A percentile compares a stretch with the other conserved stretches of the same genome.
Conservation (phyloP, 2,797 vertebrate species). For the Pangasius djambal region DNA sequence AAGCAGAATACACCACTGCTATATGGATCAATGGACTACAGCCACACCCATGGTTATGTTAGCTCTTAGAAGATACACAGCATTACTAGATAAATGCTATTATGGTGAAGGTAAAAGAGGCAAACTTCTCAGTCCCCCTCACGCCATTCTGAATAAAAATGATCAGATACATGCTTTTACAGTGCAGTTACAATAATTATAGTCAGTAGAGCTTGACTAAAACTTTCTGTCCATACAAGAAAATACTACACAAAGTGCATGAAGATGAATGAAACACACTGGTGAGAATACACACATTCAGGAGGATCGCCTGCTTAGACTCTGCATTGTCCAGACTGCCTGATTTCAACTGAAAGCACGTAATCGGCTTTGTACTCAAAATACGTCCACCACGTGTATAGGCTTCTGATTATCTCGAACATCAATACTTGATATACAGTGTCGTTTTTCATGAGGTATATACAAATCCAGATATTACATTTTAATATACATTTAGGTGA, state of each 20-base stretch:
- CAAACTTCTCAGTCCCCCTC: neutral
- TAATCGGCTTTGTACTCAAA: neutral
- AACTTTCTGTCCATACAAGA: neutral
- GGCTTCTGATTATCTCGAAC: slow-evolving; percentile 20
- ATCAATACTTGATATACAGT: slow-evolving; percentile 9
- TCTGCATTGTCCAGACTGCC: slow-evolving; percentile 7
- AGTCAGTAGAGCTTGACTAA: neutral
- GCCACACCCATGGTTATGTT: neutral
- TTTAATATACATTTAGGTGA: slow-evolving; percentile 16
- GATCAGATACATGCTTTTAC: slow-evolving; percentile 27
- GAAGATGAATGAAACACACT: slow-evolving; percentile 17
- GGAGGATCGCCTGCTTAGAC: slow-evolving; percentile 2
- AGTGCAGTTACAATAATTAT: slow-evolving; percentile 24
- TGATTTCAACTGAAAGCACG: slow-evolving; percentile 8
- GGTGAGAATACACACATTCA: slow-evolving; percentile 13
- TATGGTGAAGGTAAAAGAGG: neutral
- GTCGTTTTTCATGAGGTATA: slow-evolving; percentile 31
- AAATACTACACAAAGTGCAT: slow-evolving; percentile 29
- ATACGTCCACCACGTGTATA: neutral
- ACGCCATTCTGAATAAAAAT: neutral
- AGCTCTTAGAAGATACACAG: neutral
- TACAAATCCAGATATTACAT: slow-evolving; percentile 36
- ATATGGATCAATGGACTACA: neutral
- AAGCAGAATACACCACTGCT: neutral
- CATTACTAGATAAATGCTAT: neutral